Conservation (phyloP, 2,113 vertebrate genomes). For the Dolichotis patagonum region DNA sequence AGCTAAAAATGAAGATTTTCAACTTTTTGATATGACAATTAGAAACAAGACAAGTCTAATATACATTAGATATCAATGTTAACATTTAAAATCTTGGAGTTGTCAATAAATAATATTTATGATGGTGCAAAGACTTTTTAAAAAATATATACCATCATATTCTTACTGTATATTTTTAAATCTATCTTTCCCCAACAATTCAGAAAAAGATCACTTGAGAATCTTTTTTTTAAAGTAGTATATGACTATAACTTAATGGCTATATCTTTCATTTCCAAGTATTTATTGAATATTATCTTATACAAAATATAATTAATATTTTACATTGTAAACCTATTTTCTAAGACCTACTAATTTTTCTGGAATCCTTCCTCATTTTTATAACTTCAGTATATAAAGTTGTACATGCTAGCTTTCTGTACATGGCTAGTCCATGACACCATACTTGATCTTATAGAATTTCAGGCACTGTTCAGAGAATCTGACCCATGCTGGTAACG, state of each 20-base stretch:
- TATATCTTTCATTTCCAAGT: not conserved
- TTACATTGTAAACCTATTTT: not conserved
- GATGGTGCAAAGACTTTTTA: slow-evolving; percentile 5
- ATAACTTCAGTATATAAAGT: not conserved
- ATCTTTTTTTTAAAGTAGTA: slow-evolving; percentile 54
- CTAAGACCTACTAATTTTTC: slow-evolving; percentile 1
- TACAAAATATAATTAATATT: not conserved
- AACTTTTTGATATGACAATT: slow-evolving; percentile 64
- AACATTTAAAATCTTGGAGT: slow-evolving; percentile 35
- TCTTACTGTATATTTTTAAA: slow-evolving; percentile 6
- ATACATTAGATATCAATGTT: slow-evolving; percentile 40
- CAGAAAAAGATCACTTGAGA: slow-evolving; percentile 24
- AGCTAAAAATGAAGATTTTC: slow-evolving; percentile 64
- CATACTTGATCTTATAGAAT: not conserved
- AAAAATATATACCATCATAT: slow-evolving; percentile 6
- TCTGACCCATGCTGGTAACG: not conserved
- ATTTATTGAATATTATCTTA: not conserved
- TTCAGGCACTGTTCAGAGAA: not conserved
- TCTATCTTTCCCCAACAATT: not conserved
- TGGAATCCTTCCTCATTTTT: not conserved
- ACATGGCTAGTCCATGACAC: not conserved
- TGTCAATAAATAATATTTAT: slow-evolving; percentile 43
- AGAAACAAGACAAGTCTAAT: not conserved
- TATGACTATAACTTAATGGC: not conserved
- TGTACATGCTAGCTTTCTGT: not conserved